These are phyloP conservation scores for Anagrus nilaparvatae DNA, from an alignment of 1,140 invertebrate genomes.

Conservation along the genomic window DNA sequence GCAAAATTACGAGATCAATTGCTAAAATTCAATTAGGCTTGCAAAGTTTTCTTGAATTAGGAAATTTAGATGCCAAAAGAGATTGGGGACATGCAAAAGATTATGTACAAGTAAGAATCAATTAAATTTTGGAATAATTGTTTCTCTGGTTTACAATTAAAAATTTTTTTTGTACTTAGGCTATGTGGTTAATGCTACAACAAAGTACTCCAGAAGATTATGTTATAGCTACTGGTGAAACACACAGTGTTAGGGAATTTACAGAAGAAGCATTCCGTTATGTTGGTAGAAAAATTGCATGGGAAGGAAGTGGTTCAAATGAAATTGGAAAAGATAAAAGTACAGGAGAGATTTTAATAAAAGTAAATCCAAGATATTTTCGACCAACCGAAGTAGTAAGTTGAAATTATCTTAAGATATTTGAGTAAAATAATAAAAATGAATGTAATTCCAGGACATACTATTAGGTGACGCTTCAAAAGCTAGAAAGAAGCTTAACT, in stretches of 20 bases:
- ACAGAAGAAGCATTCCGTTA: conserved; percentile 83
- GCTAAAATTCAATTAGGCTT: conserved; percentile 90
- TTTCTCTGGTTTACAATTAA: neutral
- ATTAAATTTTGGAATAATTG: neutral
- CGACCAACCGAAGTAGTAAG: conserved; percentile 95
- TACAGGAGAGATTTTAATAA: conserved; percentile 71
- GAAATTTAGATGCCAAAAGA: conserved; percentile 90
- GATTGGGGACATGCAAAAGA: conserved; percentile 99
- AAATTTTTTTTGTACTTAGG: conserved; percentile 51
- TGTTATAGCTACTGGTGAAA: conserved; percentile 93
- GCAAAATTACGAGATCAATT: conserved; percentile 95
- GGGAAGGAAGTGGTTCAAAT: conserved; percentile 76
- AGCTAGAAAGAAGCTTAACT: conserved; percentile 75
- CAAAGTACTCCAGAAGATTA: conserved; percentile 87
- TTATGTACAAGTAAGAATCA: conserved; percentile 77
- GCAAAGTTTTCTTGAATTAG: conserved; percentile 80
- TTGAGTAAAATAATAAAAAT: conserved; percentile 1
- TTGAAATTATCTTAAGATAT: conserved; percentile 22
- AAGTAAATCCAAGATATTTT: conserved; percentile 92
- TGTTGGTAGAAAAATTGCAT: conserved; percentile 62
- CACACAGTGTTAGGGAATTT: conserved; percentile 93
- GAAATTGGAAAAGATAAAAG: conserved; percentile 83
- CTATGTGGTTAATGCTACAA: conserved; percentile 99
- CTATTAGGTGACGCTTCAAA: conserved; percentile 86
- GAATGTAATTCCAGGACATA: conserved; percentile 53